Conservation (phyloP, 2,797 vertebrate genomes). For the Schizopygopsis malacanthus region DNA sequence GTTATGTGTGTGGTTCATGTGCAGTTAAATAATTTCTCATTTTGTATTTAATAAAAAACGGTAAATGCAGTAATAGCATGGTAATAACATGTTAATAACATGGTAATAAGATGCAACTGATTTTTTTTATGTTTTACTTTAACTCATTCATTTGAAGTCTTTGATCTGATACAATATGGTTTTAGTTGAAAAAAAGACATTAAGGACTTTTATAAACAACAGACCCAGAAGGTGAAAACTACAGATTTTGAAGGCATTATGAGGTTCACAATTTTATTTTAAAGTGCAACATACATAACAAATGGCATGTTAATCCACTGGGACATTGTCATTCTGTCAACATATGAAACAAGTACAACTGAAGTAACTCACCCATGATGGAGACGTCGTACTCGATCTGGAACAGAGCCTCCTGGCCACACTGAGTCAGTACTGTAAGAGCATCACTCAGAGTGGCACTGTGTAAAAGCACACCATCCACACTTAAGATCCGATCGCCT, state of each 20-base stretch:
- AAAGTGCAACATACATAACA: not conserved
- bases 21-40: not conserved
- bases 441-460: constrained; percentile 86
- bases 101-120: not conserved
- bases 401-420: constrained; percentile 92
- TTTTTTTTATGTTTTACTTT: not conserved
- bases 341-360: not conserved
- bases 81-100: not conserved
- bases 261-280: not conserved
- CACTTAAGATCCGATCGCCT: constrained; percentile 89
- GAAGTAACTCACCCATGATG: constrained; percentile 85
- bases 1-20: not conserved
- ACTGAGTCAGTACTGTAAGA: constrained; percentile 86
- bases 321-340: not conserved
- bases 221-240: not conserved
- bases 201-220: not conserved
- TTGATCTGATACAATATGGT: too few species aligned
- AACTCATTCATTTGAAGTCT: not conserved
- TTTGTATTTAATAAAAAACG: not conserved
- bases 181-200: too few species aligned
- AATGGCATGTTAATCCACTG: not conserved
- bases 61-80: not conserved
- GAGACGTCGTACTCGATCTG: constrained; percentile 95
- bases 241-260: not conserved
- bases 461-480: constrained; percentile 91